These are phyloP conservation scores for Nycticebus coucang DNA, from an alignment of 2,113 vertebrate genomes.

Conservation along the genomic window DNA sequence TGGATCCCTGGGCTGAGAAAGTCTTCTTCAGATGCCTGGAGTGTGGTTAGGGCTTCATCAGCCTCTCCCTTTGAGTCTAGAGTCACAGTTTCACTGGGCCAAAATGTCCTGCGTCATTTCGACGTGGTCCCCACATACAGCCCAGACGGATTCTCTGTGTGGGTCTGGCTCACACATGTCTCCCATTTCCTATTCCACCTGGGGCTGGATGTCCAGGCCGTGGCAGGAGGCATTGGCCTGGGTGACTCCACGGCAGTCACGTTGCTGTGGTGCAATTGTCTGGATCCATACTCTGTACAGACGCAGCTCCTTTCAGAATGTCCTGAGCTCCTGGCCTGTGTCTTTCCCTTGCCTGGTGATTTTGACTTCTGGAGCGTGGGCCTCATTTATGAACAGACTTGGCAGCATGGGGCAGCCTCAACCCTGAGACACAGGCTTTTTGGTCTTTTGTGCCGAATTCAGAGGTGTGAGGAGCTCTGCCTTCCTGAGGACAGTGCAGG, in stretches of 20 bases:
- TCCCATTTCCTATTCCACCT: slow-evolving; percentile 75
- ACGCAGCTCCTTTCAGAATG: neutral
- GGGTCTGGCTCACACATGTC: slow-evolving; percentile 60
- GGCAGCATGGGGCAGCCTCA: neutral
- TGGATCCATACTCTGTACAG: neutral
- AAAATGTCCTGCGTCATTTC: slow-evolving; percentile 65
- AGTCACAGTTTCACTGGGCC: slow-evolving; percentile 71
- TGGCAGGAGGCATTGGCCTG: slow-evolving; percentile 75
- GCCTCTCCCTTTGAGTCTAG: slow-evolving; percentile 24
- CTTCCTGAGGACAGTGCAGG: neutral
- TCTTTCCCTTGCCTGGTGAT: neutral
- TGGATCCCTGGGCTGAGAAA: neutral
- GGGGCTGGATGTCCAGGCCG: slow-evolving; percentile 66
- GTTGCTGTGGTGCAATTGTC: neutral
- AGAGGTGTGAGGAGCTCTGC: neutral
- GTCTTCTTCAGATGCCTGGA: neutral
- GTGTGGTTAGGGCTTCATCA: neutral
- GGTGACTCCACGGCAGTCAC: neutral
- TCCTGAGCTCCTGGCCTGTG: neutral
- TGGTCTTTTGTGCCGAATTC: neutral
- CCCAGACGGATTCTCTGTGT: slow-evolving; percentile 51
- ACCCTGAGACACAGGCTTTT: neutral
- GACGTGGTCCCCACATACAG: neutral
- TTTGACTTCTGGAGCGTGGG: neutral
- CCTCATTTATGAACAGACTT: neutral